phyloP scores from a whole-genome alignment of 2,113 vertebrate genomes.

The Phaethon lepturus region DNA sequence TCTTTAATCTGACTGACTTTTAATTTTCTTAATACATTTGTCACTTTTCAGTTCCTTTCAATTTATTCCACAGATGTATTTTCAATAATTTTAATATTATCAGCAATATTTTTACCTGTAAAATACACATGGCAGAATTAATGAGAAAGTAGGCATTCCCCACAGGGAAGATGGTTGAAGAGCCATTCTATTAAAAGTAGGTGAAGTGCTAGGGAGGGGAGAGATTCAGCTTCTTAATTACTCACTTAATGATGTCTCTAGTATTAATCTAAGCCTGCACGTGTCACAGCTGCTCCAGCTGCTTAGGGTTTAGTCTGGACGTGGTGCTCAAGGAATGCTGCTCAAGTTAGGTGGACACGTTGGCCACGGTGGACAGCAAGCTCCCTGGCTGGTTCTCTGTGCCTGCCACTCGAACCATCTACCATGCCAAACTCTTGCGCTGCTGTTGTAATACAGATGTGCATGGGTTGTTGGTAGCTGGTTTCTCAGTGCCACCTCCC shows the following conservation, averaged over 20 bases:
- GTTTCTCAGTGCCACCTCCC: not conserved
- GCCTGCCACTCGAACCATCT: not conserved
- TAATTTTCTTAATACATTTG: not conserved
- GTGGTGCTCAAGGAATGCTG: not conserved
- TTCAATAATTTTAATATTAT: not conserved
- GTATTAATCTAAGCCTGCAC: not conserved
- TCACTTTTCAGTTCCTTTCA: not conserved
- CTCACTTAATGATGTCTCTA: not conserved
- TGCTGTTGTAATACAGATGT: not conserved
- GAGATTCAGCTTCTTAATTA: not conserved
- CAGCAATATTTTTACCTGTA: not conserved
- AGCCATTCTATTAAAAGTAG: not conserved
- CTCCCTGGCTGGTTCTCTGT: not conserved
- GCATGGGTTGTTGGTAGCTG: not conserved
- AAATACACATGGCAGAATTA: not conserved
- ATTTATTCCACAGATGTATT: not conserved
- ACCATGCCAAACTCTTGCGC: not conserved
- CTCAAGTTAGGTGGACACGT: fast-evolving
- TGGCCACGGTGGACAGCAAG: not conserved
- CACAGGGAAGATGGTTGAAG: not conserved
- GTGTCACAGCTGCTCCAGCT: not conserved
- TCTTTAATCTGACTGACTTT: not conserved
- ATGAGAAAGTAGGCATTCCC: not conserved
- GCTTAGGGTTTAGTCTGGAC: not conserved
- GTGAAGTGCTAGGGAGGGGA: not conserved